phyloP scores from a whole-genome alignment of 2,888 invertebrate genomes.

The Augiades crinisus region DNA sequence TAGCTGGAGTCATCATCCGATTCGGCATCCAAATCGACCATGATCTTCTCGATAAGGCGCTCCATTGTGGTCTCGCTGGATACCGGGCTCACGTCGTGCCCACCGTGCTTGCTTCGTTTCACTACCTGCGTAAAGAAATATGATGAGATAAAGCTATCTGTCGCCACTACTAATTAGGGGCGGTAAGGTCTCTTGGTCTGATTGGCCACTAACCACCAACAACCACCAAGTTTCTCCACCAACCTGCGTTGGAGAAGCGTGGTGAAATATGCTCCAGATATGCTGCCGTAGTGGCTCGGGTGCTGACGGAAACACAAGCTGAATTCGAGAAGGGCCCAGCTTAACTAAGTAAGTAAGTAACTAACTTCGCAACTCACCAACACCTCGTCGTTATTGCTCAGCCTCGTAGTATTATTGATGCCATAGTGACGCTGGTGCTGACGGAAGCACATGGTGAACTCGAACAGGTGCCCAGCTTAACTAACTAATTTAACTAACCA shows the following conservation, averaged over 20 bases:
- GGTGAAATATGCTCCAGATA: too few species aligned
- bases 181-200: too few species aligned
- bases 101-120: conserved; percentile 50
- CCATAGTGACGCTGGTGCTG: conserved; percentile 45
- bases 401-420: conserved; percentile 57
- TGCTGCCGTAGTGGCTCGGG: conserved; percentile 7
- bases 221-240: too few species aligned
- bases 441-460: conserved; percentile 65
- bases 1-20: conserved; percentile 66
- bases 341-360: too few species aligned
- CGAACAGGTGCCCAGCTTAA: too few species aligned
- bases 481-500: too few species aligned
- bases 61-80: conserved; percentile 61
- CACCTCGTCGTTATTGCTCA: conserved; percentile 61
- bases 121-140: too few species aligned
- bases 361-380: too few species aligned
- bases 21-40: conserved; percentile 65
- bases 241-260: too few species aligned
- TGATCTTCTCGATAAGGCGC: conserved; percentile 71
- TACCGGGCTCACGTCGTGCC: conserved; percentile 37
- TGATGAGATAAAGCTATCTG: too few species aligned
- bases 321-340: conserved; percentile 46
- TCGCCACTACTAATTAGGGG: too few species aligned
- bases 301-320: conserved; percentile 60
- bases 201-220: too few species aligned